These are phyloP conservation scores for Cydia fagiglandana DNA, from an alignment of 1,140 invertebrate species.

Conservation along the genomic window DNA sequence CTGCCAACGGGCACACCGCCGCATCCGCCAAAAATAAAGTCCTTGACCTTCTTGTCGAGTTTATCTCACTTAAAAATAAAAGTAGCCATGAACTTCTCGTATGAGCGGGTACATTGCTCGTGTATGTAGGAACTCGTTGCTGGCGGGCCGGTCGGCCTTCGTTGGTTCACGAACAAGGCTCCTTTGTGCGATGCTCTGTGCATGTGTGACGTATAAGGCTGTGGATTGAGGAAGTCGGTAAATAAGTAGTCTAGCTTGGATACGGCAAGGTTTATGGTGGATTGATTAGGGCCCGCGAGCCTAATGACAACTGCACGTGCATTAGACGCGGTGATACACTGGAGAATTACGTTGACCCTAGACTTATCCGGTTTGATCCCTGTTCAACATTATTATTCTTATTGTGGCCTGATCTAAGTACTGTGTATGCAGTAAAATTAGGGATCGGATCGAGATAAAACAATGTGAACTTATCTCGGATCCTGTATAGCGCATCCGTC, in stretches of 20 bases:
- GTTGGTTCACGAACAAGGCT: conserved; percentile 70
- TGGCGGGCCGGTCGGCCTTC: conserved; percentile 62
- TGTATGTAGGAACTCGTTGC: conserved; percentile 63
- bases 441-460: no score
- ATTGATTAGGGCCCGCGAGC: conserved; percentile 23
- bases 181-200: conserved; percentile 51
- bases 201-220: conserved; percentile 31
- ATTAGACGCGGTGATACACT: conserved; percentile 1
- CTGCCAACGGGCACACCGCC: conserved; percentile 54
- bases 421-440: no score
- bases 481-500: no score
- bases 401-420: background rate
- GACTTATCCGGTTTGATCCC: no score
- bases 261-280: conserved; percentile 19
- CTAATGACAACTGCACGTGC: conserved; percentile 14
- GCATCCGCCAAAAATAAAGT: conserved; percentile 71
- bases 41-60: conserved; percentile 72
- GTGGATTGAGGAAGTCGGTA: conserved; percentile 16
- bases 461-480: no score
- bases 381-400: no score
- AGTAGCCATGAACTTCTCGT: conserved; percentile 70
- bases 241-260: conserved; percentile 24
- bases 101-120: conserved; percentile 55
- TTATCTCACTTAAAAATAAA: conserved; percentile 70
- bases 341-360: background rate